These are phyloP conservation scores for Lota lota DNA, from an alignment of 2,113 vertebrate genomes.

Conservation along the genomic window DNA sequence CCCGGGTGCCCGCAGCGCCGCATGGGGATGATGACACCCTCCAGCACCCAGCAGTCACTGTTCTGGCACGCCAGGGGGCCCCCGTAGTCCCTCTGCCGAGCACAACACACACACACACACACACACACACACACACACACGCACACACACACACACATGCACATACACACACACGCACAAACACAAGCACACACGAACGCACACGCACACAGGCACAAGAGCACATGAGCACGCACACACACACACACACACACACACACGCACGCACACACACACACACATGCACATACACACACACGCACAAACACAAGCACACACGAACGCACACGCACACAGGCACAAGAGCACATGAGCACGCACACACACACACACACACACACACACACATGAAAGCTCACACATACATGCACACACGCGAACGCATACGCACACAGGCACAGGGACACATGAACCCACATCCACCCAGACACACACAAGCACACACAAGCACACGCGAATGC, in stretches of 20 bases:
- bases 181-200: too few relatives aligned
- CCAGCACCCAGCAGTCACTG: conserved; percentile 92
- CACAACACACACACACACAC: neutral
- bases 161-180: too few relatives aligned
- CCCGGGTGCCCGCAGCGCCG: conserved; percentile 85
- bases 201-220: too few relatives aligned
- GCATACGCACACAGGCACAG: too few relatives aligned
- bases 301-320: conserved; percentile 51
- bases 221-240: conserved; percentile 44
- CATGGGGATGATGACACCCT: conserved; percentile 92
- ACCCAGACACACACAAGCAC: conserved; percentile 40
- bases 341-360: conserved; percentile 44
- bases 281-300: neutral
- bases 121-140: too few relatives aligned
- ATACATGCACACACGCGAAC: conserved; percentile 36
- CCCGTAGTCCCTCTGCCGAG: conserved; percentile 88
- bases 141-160: too few relatives aligned
- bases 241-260: conserved; percentile 17
- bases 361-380: conserved; percentile 26
- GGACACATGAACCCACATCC: neutral
- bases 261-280: conserved; percentile 43
- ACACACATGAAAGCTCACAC: too few relatives aligned
- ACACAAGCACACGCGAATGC: conserved; percentile 23
- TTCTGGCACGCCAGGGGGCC: conserved; percentile 91
- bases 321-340: neutral